Percentiles rank a stretch among this genome's conserved stretches.
phyloP scores from a whole-genome alignment of 2,888 invertebrate species.

The Acanthosoma haemorrhoidale region DNA sequence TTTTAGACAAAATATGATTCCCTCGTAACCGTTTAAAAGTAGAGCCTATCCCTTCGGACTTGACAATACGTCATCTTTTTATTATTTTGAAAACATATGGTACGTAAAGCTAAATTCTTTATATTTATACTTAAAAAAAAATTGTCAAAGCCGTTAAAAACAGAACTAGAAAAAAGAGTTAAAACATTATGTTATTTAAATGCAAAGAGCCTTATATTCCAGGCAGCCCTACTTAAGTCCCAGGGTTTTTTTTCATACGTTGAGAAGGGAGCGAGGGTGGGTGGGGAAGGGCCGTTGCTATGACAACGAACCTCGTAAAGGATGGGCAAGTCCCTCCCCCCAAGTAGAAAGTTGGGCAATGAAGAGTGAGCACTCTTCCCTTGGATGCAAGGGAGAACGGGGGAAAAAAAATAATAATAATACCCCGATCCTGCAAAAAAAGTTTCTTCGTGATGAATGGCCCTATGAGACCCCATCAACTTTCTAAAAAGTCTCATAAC shows the following conservation, averaged over 20 bases:
- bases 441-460: conserved; percentile 21
- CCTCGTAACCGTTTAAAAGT: too few species aligned
- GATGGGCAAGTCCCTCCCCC: neutral
- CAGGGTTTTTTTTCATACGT: conserved; percentile 1
- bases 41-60: too few species aligned
- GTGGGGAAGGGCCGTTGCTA: conserved; percentile 20
- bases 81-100: too few species aligned
- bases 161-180: too few species aligned
- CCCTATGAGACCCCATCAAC: neutral
- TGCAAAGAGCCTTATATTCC: conserved; percentile 2
- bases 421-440: too few species aligned
- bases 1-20: too few species aligned
- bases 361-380: conserved; percentile 2
- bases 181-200: conserved; percentile 3
- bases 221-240: conserved; percentile 9
- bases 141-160: too few species aligned
- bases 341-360: conserved; percentile 19
- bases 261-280: neutral
- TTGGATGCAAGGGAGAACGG: neutral
- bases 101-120: too few species aligned
- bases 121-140: too few species aligned
- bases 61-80: too few species aligned
- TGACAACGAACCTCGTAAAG: conserved; percentile 13
- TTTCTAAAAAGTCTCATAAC: neutral
- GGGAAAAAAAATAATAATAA: too few species aligned